phyloP scores from a whole-genome alignment of 1,140 invertebrate genomes.

The Saccostrea cuccullata region DNA sequence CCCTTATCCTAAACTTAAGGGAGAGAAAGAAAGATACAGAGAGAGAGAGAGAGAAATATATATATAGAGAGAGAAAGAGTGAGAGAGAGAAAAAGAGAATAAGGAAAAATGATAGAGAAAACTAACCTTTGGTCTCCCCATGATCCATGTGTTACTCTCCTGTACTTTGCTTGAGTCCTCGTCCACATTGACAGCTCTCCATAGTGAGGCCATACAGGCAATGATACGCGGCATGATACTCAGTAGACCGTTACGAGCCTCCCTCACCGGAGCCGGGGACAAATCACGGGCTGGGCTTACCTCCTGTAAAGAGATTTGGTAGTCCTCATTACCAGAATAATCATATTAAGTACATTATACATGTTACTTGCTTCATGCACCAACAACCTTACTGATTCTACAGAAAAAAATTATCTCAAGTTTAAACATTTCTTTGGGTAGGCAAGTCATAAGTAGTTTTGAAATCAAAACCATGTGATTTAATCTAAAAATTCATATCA shows the following conservation, averaged over 20 bases:
- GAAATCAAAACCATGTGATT: too few relatives aligned
- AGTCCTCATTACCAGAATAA: not conserved
- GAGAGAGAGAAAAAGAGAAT: too few relatives aligned
- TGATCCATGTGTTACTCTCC: slow-evolving; percentile 71
- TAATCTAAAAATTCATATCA: too few relatives aligned
- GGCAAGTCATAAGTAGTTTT: too few relatives aligned
- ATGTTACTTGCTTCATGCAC: too few relatives aligned
- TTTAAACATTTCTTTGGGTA: too few relatives aligned
- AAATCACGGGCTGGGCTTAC: slow-evolving; percentile 73
- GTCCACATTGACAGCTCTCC: slow-evolving; percentile 84
- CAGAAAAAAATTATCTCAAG: too few relatives aligned
- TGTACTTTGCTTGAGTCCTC: slow-evolving; percentile 78
- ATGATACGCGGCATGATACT: slow-evolving; percentile 90
- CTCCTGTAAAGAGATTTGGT: slow-evolving; percentile 64
- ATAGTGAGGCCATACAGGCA: slow-evolving; percentile 88
- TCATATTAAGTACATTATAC: not conserved
- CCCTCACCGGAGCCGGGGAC: slow-evolving; percentile 78
- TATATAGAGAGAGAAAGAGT: not conserved
- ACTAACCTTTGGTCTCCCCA: slow-evolving; percentile 76
- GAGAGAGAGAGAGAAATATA: too few relatives aligned
- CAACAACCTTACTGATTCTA: too few relatives aligned
- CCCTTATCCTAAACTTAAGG: not conserved
- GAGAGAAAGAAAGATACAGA: not conserved
- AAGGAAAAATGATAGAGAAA: not conserved
- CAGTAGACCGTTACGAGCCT: slow-evolving; percentile 86